These are phyloP conservation scores for Otolemur crassicaudatus DNA, from an alignment of 2,797 vertebrate genomes.

Conservation along the genomic window DNA sequence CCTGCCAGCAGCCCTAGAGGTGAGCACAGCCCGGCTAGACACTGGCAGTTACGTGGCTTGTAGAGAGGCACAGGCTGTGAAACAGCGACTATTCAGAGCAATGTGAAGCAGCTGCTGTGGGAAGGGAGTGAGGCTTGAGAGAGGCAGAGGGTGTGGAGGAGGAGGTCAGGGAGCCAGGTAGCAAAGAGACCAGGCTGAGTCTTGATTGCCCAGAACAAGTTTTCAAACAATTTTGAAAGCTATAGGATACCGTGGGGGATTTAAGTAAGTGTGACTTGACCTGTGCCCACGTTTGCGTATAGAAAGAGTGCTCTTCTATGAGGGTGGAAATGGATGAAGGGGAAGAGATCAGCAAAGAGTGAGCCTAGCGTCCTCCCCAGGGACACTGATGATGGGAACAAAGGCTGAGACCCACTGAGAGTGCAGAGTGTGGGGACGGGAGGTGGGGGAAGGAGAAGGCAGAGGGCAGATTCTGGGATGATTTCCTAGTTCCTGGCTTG, in stretches of 20 bases:
- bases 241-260: not conserved
- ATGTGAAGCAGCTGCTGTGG: not conserved
- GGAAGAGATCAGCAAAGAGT: not conserved
- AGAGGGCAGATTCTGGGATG: not conserved
- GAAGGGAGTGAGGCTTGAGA: not conserved
- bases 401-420: not conserved
- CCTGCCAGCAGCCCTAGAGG: accelerated
- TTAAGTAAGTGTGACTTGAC: not conserved
- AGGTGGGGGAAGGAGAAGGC: not conserved
- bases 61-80: not conserved
- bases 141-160: not conserved
- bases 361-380: accelerated
- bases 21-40: not conserved
- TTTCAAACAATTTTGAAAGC: not conserved
- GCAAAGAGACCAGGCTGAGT: not conserved
- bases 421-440: not conserved
- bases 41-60: not conserved
- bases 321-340: not conserved
- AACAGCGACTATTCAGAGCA: not conserved
- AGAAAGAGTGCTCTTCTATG: not conserved
- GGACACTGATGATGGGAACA: not conserved
- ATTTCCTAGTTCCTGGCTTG: not conserved
- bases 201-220: not conserved
- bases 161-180: not conserved
- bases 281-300: not conserved